Evolutionary conservation across 2,113 vertebrate species (phyloP).

Genomic region (Myotis brandtii): DNA sequence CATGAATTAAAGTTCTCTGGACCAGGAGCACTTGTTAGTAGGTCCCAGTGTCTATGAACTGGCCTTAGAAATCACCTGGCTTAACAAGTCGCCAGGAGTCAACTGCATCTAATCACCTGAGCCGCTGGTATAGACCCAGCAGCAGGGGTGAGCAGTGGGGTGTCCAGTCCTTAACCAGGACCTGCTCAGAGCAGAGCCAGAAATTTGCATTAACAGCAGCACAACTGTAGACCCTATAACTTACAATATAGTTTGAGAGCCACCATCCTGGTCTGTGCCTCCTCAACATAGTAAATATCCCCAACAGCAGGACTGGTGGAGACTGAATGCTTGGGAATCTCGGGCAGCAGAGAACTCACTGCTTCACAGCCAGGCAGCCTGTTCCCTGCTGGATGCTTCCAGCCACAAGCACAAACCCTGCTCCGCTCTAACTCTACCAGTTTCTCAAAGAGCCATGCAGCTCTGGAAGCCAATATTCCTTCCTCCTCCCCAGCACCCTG

Average conservation of each 20-base stretch:
- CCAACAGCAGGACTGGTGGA: background rate
- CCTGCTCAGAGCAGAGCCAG: background rate
- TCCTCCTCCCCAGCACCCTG: fast-evolving
- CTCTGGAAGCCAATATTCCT: background rate
- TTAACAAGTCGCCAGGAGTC: background rate
- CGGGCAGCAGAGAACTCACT: background rate
- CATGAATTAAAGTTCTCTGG: background rate
- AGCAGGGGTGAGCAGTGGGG: background rate
- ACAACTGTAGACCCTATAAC: background rate
- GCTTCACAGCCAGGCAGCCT: background rate
- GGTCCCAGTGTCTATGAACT: background rate
- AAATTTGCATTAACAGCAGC: background rate
- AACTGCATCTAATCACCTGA: background rate
- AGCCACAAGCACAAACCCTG: background rate
- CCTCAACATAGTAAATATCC: background rate
- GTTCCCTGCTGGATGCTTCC: too few species aligned
- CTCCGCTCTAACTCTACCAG: background rate
- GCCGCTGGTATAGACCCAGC: background rate
- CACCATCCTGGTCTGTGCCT: background rate
- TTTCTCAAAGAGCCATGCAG: background rate
- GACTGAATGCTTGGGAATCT: fast-evolving
- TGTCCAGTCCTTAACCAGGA: too few species aligned
- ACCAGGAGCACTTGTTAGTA: background rate
- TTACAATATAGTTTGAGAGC: background rate
- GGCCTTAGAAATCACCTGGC: background rate